Evolutionary conservation across 2,797 vertebrate species (phyloP).

Genomic region (Ctenosaura bakeri): DNA sequence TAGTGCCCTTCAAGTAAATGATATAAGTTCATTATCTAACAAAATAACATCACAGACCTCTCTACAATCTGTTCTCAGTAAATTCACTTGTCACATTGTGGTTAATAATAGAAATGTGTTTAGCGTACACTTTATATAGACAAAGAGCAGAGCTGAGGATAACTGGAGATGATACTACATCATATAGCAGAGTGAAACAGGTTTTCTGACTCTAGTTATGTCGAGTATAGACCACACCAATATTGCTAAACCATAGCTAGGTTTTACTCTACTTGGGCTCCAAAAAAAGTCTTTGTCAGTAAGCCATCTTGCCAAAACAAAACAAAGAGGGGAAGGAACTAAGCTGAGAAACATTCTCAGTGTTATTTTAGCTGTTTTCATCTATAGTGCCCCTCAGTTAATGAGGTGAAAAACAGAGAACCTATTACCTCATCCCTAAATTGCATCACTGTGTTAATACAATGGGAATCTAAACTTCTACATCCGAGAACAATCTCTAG

Average conservation of each 20-base stretch:
- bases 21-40: slow-evolving; percentile 20
- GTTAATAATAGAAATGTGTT: slow-evolving; percentile 35
- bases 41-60: slow-evolving; percentile 24
- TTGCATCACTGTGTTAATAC: neutral
- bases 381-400: neutral
- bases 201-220: neutral
- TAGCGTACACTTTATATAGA: neutral
- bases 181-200: neutral
- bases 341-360: neutral
- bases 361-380: neutral
- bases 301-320: neutral
- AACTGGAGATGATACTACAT: neutral
- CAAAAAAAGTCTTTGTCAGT: neutral
- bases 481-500: neutral
- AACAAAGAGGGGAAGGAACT: neutral
- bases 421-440: neutral
- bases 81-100: slow-evolving; percentile 23
- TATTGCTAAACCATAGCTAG: neutral
- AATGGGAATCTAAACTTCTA: neutral
- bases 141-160: slow-evolving; percentile 4
- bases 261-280: neutral
- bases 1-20: slow-evolving; percentile 25
- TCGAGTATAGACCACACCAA: neutral
- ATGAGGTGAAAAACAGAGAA: neutral
- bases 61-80: slow-evolving; percentile 15